Percentiles rank a stretch among this genome's conserved stretches.
Conservation (phyloP, 2,797 vertebrate genomes). For the Sus cebifrons region DNA sequence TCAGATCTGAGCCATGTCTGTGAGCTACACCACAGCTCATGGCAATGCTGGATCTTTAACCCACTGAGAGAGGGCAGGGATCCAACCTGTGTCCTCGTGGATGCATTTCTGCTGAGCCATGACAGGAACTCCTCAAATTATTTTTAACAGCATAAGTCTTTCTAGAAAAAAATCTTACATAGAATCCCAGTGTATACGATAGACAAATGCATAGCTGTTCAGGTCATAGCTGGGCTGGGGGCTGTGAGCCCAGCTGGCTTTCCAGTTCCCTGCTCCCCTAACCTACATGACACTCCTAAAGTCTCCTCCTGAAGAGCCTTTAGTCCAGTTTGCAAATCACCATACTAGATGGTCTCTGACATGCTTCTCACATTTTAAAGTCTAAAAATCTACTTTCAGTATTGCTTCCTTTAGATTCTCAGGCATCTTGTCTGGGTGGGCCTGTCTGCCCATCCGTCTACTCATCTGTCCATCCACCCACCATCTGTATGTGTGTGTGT, state of each 20-base stretch:
- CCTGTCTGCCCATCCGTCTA: neutral
- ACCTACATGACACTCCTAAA: neutral
- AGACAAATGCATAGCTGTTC: neutral
- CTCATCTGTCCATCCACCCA: too few relatives aligned
- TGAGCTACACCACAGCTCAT: too few relatives aligned
- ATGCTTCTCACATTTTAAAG: neutral
- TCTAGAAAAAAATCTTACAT: neutral
- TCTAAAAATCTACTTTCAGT: neutral
- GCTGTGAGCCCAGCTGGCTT: neutral
- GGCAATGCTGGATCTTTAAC: too few relatives aligned
- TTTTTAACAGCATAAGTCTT: conserved; percentile 31
- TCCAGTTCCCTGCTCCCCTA: neutral
- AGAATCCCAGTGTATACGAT: neutral
- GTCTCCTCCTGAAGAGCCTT: neutral
- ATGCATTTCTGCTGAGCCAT: too few relatives aligned
- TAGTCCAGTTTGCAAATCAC: conserved; percentile 24
- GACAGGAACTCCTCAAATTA: neutral
- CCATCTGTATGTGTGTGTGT: too few relatives aligned
- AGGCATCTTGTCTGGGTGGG: neutral
- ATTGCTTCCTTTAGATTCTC: conserved; percentile 24
- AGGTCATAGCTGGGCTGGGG: too few relatives aligned
- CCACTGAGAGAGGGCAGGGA: too few relatives aligned
- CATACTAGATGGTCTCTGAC: neutral
- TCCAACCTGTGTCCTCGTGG: too few relatives aligned
- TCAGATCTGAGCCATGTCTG: too few relatives aligned